Evolutionary conservation across 2,113 vertebrate species (phyloP), one percentile per base, ranked within the genome.

Genomic region (Lucifuga dentata): DNA sequence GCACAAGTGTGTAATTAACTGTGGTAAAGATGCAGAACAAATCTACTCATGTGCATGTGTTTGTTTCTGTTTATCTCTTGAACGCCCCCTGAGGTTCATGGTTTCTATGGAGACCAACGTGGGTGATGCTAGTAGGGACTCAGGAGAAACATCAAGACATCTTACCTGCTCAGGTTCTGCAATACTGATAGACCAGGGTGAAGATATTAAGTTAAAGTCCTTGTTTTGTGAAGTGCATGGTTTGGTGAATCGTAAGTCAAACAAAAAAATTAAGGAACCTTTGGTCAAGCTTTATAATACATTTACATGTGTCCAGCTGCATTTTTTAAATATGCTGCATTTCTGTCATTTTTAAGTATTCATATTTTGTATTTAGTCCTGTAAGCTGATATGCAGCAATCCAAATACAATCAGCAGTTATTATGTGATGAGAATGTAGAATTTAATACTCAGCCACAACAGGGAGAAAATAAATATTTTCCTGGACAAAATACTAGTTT

Each of bases 31-130:
- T 71, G 64, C 69, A 79, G 68, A 76, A 62, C 70, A 70, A 71
- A 71, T 60, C 39, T 65, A 63, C 32, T 17, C 21, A 48, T 71
- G 29, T 64, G 52, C 53, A 68, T 68, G 39, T 77, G 61, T 80
- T 83, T 76, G 49, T 78, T 29, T 29, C 52, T 73, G 64, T 64
- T 75, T 86, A 69, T 50, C 39, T 75, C 44, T 48, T 36, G n/a
- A 46, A 43, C 5, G 0, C 63, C 69, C 53, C 64, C 58, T 58
- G 55, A 73, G 65, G 65, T 46, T 21, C n/a, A 26, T 62, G 29
- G 82, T 87, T 86, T 73, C 83, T 65, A 86, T 89, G 84, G 86
- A 68, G 65, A 90, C 73, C 21, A 46, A 23, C 7, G 75, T 87
- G 71, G 85, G 87, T 65, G 72, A 56, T 52, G 49, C 70, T 57